These are phyloP conservation scores for Hycleus cichorii DNA, from an alignment of 1,140 invertebrate genomes.

Conservation along the genomic window DNA sequence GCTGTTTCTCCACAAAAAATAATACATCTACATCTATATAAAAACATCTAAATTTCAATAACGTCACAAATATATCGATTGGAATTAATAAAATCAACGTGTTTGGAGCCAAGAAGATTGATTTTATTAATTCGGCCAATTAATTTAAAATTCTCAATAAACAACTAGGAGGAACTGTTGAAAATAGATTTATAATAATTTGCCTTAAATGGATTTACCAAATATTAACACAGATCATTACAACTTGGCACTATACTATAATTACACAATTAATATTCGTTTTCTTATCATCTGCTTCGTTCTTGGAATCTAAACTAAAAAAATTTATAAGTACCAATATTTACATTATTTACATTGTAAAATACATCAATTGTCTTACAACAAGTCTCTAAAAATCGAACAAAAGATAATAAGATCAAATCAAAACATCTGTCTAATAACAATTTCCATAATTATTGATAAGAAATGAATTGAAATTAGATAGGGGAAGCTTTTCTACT, in stretches of 20 bases:
- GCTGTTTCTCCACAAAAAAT: background rate
- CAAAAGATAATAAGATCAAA: constrained; percentile 3
- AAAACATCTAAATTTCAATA: too few relatives aligned
- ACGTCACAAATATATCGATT: too few relatives aligned
- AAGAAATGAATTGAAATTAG: constrained; percentile 6
- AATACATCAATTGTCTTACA: constrained; percentile 21
- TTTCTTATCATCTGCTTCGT: background rate
- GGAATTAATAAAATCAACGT: too few relatives aligned
- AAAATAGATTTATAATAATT: too few relatives aligned
- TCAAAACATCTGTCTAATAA: background rate
- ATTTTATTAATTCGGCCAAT: too few relatives aligned
- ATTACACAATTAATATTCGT: background rate
- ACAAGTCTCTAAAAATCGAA: constrained; percentile 20
- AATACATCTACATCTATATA: too few relatives aligned
- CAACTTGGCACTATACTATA: constrained; percentile 23
- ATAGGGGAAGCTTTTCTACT: background rate
- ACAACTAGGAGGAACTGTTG: too few relatives aligned
- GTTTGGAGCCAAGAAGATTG: too few relatives aligned
- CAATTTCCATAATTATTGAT: constrained; percentile 7
- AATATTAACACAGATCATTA: constrained; percentile 4
- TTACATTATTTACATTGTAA: constrained; percentile 26
- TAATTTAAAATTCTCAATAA: too few relatives aligned
- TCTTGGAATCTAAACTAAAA: constrained; percentile 2
- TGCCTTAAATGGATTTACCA: background rate
- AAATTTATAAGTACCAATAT: constrained; percentile 2